Evolutionary conservation across 92 coral and sea anemone species (phyloP).

Genomic region (Ricordea florida): DNA sequence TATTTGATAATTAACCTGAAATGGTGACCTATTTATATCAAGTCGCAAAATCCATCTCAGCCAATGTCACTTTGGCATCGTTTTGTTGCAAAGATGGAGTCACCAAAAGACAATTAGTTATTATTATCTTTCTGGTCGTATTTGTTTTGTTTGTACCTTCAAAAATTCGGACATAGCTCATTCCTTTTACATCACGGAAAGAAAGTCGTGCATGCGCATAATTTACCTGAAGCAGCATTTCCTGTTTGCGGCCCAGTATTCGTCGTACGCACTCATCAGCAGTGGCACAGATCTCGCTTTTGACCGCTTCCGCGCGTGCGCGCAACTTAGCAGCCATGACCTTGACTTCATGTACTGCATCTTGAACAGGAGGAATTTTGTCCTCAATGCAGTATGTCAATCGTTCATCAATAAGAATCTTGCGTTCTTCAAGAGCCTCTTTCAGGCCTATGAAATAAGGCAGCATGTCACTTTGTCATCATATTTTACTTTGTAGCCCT

Average conservation of each 20-base stretch:
- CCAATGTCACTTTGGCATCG: too few relatives aligned
- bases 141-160: too few relatives aligned
- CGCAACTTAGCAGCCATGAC: conserved; percentile 89
- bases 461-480: too few relatives aligned
- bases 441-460: conserved; percentile 63
- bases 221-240: conserved; percentile 64
- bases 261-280: conserved; percentile 88
- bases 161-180: not conserved
- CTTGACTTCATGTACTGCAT: conserved; percentile 89
- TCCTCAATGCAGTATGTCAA: conserved; percentile 68
- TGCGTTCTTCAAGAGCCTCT: conserved; percentile 84
- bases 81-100: too few relatives aligned
- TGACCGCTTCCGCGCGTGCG: conserved; percentile 83
- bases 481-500: too few relatives aligned
- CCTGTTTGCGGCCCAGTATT: conserved; percentile 76
- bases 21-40: too few relatives aligned
- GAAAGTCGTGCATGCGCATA: not conserved
- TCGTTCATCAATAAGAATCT: conserved; percentile 75
- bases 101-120: too few relatives aligned
- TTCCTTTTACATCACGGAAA: not conserved
- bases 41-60: too few relatives aligned
- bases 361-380: conserved; percentile 89
- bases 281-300: conserved; percentile 72
- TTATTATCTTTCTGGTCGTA: too few relatives aligned
- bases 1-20: too few relatives aligned